These are phyloP conservation scores for Zalophus californianus DNA, from an alignment of 2,797 vertebrate genomes.

Conservation along the genomic window DNA sequence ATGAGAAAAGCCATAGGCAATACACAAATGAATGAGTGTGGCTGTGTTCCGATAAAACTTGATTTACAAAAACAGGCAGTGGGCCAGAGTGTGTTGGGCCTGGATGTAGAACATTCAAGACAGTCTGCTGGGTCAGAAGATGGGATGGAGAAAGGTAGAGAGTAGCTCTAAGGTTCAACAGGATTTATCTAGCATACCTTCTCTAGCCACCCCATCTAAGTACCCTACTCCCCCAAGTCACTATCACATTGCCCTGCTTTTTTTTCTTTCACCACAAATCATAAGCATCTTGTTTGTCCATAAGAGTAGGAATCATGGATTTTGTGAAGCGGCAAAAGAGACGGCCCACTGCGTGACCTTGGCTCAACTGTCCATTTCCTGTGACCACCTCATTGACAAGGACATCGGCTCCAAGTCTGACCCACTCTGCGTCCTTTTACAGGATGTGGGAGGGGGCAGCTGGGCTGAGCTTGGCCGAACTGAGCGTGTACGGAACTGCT, in stretches of 20 bases:
- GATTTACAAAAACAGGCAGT: neutral
- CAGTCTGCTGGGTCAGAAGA: neutral
- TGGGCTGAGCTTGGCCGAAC: slow-evolving; percentile 94
- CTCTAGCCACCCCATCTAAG: neutral
- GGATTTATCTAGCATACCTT: neutral
- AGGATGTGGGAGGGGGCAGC: slow-evolving; percentile 88
- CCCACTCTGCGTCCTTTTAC: slow-evolving; percentile 95
- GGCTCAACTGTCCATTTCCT: slow-evolving; percentile 93
- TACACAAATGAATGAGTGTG: neutral
- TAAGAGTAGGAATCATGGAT: neutral
- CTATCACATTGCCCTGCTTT: neutral
- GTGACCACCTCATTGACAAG: slow-evolving; percentile 93
- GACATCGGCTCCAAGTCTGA: slow-evolving; percentile 95
- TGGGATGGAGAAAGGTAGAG: neutral
- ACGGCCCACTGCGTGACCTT: slow-evolving; percentile 94
- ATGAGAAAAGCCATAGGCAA: neutral
- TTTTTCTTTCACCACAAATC: neutral
- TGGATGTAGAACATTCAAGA: neutral
- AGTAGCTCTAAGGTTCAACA: neutral
- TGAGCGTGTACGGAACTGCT: slow-evolving; percentile 92
- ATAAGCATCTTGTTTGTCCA: neutral
- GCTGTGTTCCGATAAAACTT: slow-evolving; percentile 5
- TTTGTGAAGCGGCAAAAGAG: slow-evolving; percentile 80
- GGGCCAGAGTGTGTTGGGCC: neutral
- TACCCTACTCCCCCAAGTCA: neutral